phyloP scores from a whole-genome alignment of 1,140 invertebrate species.

The Pseudomyrmex cubaensis region DNA sequence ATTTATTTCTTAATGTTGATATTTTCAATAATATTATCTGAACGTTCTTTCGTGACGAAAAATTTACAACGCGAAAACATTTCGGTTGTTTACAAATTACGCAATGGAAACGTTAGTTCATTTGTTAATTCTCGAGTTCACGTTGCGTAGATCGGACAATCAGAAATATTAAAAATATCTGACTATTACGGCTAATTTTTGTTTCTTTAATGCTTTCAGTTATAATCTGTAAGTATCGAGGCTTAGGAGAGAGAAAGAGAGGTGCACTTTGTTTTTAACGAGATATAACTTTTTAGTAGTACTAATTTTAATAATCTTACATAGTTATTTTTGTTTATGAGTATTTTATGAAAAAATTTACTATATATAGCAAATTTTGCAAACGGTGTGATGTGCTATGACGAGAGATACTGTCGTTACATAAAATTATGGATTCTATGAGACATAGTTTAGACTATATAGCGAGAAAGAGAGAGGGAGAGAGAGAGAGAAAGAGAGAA shows the following conservation, averaged over 20 bases:
- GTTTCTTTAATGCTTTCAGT: slow-evolving; percentile 42
- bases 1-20: slow-evolving; percentile 58
- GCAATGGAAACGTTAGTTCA: slow-evolving; percentile 57
- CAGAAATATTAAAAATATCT: neutral
- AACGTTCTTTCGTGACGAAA: slow-evolving; percentile 30
- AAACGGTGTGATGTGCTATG: slow-evolving; percentile 25
- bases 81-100: slow-evolving; percentile 71
- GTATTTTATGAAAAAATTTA: slow-evolving; percentile 13
- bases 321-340: slow-evolving; percentile 30
- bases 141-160: slow-evolving; percentile 21
- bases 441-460: slow-evolving; percentile 34
- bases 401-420: neutral
- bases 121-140: neutral
- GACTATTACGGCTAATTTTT: slow-evolving; percentile 20
- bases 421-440: slow-evolving; percentile 41
- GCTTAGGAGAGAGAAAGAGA: slow-evolving; percentile 22
- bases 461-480: neutral
- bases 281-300: slow-evolving; percentile 24
- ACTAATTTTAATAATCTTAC: slow-evolving; percentile 39
- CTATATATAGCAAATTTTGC: slow-evolving; percentile 26
- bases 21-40: slow-evolving; percentile 52
- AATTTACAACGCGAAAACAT: slow-evolving; percentile 45
- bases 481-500: neutral
- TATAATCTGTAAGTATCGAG: slow-evolving; percentile 39
- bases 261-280: slow-evolving; percentile 34